Evolutionary conservation across 2,888 invertebrate species (phyloP), one percentile per base, ranked within the genome.

Genomic region (Patella ulyssiponensis): DNA sequence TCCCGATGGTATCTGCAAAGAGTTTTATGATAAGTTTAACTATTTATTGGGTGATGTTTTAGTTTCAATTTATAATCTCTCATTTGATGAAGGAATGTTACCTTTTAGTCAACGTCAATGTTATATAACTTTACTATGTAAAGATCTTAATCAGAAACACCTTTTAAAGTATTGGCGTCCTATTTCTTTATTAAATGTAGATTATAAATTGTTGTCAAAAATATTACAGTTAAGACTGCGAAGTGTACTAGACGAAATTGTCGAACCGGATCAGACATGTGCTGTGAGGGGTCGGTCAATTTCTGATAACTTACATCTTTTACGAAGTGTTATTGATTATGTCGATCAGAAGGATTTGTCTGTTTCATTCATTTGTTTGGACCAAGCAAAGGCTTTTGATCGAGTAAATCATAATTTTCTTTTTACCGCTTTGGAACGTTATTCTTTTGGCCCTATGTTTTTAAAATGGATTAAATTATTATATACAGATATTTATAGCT

Each of bases 381-480:
- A 86, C 70, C 86, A 85, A 75, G 83, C 83, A 70, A 86, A 85
- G 64, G 84, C 84, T 2, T 85, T 85, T 64, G 84, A 85, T 73
- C 72, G 84, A 69, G 84, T 85, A 12, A 79, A 78, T 51, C 80
- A 82, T 71, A 75, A 79, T 20, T 85, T 79, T 78, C 23, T 86
- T 33, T 82, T 80, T 77, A 72, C 80, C 69, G 73, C 77, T 14
- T 73, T 86, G 54, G 9, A 75, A 11, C 33, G 78, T 12, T 86
- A 81, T 77, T 82, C 82, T 23, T 84, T 86, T 82, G 75, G 80
- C 27, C 54, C 77, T 44, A 54, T 72, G 64, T 81, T 85, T 51
- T 79, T 83, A 52, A 51, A 80, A 7, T 83, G 82, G 82, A 79
- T 85, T 20, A 76, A 78, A 58, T 78, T 85, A 33, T 74, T 84